A percentile compares a stretch with the other conserved stretches of the same genome.
Evolutionary conservation across 92 coral and sea anemone genomes (phyloP).

Genomic region (Heteractis magnifica): DNA sequence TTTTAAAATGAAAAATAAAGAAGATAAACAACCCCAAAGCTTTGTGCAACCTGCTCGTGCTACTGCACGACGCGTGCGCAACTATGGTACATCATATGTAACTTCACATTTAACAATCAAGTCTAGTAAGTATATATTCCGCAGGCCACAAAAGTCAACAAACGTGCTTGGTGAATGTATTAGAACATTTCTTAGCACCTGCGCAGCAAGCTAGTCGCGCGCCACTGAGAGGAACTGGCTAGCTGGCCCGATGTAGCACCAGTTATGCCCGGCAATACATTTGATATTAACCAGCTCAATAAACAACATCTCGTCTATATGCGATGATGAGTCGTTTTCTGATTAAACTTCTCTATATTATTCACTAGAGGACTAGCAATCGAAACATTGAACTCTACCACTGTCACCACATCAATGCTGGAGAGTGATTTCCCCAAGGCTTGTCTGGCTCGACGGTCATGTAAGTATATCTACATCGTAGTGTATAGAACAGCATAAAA

Average conservation of each 20-base stretch:
- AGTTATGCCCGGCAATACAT: background rate
- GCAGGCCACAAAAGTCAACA: constrained; percentile 65
- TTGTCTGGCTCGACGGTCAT: constrained; percentile 34
- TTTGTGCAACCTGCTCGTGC: background rate
- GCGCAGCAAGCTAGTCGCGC: constrained; percentile 14
- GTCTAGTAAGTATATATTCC: constrained; percentile 50
- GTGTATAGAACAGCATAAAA: background rate
- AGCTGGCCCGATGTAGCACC: background rate
- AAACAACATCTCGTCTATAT: constrained; percentile 3
- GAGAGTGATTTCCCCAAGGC: constrained; percentile 57
- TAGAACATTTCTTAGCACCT: constrained; percentile 23
- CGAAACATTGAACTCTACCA: background rate
- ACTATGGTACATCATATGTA: background rate
- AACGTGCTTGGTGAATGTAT: constrained; percentile 44
- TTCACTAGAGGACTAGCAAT: constrained; percentile 13
- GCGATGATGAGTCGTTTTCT: background rate
- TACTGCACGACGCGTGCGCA: constrained; percentile 21
- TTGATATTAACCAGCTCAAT: constrained; percentile 28
- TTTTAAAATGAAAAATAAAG: background rate
- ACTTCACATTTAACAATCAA: constrained; percentile 42
- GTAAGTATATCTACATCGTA: constrained; percentile 30
- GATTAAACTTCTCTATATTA: background rate
- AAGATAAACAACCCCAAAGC: background rate
- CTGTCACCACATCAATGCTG: constrained; percentile 46
- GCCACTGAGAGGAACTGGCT: background rate